phyloP scores from a whole-genome alignment of 2,888 invertebrate genomes.

The Lutraria lutraria region DNA sequence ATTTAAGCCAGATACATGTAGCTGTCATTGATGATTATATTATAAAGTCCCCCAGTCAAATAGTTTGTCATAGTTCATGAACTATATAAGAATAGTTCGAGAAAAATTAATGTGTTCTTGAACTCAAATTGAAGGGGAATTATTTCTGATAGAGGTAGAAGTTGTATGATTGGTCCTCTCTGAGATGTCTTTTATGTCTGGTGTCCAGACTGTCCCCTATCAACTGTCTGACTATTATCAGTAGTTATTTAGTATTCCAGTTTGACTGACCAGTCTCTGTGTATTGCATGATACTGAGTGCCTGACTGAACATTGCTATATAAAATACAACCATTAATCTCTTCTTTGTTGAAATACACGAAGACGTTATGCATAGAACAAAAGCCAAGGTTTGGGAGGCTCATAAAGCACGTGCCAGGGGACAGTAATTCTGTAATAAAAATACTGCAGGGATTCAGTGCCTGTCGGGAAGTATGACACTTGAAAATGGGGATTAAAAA shows the following conservation, averaged over 20 bases:
- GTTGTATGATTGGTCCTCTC: no score
- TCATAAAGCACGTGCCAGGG: slow-evolving; percentile 50
- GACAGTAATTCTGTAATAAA: slow-evolving; percentile 60
- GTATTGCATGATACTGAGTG: neutral
- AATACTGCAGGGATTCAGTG: slow-evolving; percentile 38
- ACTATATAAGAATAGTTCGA: no score
- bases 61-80: no score
- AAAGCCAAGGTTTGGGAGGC: slow-evolving; percentile 39
- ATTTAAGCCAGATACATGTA: no score
- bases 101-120: no score
- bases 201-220: neutral
- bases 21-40: no score
- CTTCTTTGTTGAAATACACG: slow-evolving; percentile 47
- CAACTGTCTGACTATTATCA: neutral
- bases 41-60: no score
- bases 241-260: neutral
- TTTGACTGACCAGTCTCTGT: neutral
- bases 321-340: slow-evolving; percentile 57
- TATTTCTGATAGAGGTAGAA: no score
- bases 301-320: slow-evolving; percentile 33
- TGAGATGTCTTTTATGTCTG: no score
- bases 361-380: slow-evolving; percentile 47
- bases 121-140: no score
- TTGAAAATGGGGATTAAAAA: slow-evolving; percentile 36
- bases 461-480: slow-evolving; percentile 37